Evolutionary conservation across 2,888 invertebrate genomes (phyloP), one percentile per base, ranked within the genome.

Genomic region (Ochropacha duplaris): DNA sequence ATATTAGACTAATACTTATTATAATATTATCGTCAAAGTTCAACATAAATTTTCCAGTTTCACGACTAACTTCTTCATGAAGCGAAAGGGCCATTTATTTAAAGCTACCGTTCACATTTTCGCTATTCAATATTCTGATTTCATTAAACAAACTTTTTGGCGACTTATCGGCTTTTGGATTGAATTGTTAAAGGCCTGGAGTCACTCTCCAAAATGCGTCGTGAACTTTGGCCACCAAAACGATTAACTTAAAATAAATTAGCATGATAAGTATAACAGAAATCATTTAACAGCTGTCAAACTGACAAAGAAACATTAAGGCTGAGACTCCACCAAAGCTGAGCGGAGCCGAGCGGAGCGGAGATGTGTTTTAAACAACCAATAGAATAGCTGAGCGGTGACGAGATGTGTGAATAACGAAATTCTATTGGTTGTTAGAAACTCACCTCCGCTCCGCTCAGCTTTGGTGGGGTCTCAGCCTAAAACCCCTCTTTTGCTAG

Each of bases 271-370:
- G 34, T 24, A 19, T 59, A 50, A 22, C 34, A 54, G 22, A 55
- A 59, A 56, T 57, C 54, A 56, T 61, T 62, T 58, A 60, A 44
- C 56, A 67, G 72, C 56, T 67, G 72, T 72, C 71, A 66, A 71
- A 69, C 55, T 68, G 65, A 61, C 69, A 64, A 65, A 58, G 54
- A 62, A 64, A 54, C 58, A 54, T 54, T 54, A 58, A 65, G n/a
- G n/a, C n/a, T n/a, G n/a, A n/a, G n/a, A n/a, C n/a, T n/a, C n/a
- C n/a, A n/a, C n/a, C n/a, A n/a, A n/a, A n/a, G n/a, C n/a, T n/a
- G n/a, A n/a, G n/a, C n/a, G n/a, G n/a, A n/a, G n/a, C n/a, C n/a
- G n/a, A n/a, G n/a, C n/a, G n/a, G n/a, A n/a, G n/a, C n/a, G n/a
- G n/a, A n/a, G n/a, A n/a, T n/a, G n/a, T n/a, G n/a, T n/a, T n/a